phyloP scores from a whole-genome alignment of 2,113 vertebrate species.

The Canis aureus region DNA sequence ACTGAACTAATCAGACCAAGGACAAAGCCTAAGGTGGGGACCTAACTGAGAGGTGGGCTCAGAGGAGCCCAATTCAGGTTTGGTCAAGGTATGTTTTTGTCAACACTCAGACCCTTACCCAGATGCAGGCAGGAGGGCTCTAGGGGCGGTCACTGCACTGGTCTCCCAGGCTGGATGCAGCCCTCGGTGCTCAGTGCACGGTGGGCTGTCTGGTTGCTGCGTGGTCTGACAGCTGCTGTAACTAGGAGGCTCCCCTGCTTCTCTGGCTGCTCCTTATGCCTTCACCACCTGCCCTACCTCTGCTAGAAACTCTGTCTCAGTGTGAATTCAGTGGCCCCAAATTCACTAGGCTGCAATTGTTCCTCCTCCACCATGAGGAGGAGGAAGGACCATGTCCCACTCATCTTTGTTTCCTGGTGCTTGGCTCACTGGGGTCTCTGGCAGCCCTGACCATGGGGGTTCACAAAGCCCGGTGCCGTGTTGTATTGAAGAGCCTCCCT shows the following conservation, averaged over 20 bases:
- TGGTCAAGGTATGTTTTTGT: not conserved
- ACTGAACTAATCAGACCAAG: not conserved
- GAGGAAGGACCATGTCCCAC: not conserved
- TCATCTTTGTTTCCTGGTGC: not conserved
- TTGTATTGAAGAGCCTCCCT: not conserved
- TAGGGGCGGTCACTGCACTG: rapidly evolving
- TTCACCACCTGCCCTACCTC: not conserved
- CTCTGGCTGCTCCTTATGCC: not conserved
- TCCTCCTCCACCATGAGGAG: rapidly evolving
- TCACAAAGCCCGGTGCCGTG: rapidly evolving
- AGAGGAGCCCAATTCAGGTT: not conserved
- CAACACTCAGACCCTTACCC: not conserved
- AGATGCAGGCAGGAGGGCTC: not conserved
- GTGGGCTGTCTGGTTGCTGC: not conserved
- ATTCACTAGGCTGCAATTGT: not conserved
- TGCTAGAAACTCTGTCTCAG: not conserved
- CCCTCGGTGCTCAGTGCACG: rapidly evolving
- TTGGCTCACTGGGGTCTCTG: not conserved
- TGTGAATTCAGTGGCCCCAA: not conserved
- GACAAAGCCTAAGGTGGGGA: not conserved
- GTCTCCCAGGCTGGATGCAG: not conserved
- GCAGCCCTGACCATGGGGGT: not conserved
- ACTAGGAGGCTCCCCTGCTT: not conserved
- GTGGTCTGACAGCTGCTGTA: not conserved
- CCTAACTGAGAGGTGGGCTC: not conserved